Conservation (phyloP, 2,113 vertebrate genomes). For the Aphyosemion australe region DNA sequence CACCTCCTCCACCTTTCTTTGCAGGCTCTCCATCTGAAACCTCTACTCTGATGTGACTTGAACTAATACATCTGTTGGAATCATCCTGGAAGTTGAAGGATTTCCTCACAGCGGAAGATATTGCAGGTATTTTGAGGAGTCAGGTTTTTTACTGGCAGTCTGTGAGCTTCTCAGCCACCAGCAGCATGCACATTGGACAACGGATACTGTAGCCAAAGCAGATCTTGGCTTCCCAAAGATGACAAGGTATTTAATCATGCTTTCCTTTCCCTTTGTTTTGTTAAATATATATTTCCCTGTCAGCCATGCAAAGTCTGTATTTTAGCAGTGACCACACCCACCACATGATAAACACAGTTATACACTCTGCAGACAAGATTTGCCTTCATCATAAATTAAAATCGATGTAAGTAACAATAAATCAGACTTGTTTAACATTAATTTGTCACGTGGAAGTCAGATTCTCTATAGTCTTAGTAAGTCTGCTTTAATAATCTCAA, state of each 20-base stretch:
- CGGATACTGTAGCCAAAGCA: conserved; percentile 73
- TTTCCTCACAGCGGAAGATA: conserved; percentile 35
- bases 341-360: neutral
- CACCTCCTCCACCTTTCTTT: conserved; percentile 66
- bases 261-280: neutral
- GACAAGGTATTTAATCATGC: conserved; percentile 66
- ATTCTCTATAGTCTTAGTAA: neutral
- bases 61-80: conserved; percentile 34
- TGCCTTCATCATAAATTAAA: neutral
- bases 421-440: neutral
- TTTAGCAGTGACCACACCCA: conserved; percentile 20
- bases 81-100: conserved; percentile 33
- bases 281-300: neutral
- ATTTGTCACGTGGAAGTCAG: neutral
- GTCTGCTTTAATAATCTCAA: too few relatives aligned
- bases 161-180: conserved; percentile 69
- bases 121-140: conserved; percentile 38
- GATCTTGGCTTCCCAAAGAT: conserved; percentile 76
- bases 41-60: conserved; percentile 54
- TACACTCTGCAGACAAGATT: neutral
- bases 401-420: too few relatives aligned
- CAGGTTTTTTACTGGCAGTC: conserved; percentile 65
- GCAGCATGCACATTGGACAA: conserved; percentile 71
- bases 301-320: neutral
- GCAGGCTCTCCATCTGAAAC: conserved; percentile 47